Conservation (phyloP, 1,140 invertebrate species). For the Brachionus manjavacas region DNA sequence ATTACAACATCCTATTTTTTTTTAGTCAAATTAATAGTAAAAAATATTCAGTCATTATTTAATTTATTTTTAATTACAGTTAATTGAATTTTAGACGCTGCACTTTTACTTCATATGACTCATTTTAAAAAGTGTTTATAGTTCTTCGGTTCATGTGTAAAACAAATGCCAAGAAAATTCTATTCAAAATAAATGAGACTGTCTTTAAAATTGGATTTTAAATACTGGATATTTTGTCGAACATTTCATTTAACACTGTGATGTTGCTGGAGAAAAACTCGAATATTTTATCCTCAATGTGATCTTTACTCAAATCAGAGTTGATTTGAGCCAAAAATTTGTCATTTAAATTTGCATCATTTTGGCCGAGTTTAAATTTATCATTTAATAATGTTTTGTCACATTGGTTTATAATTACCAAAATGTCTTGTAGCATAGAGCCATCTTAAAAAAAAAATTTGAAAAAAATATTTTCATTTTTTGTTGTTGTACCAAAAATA, state of each 20-base stretch:
- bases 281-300: not conserved
- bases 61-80: too few species aligned
- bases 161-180: too few species aligned
- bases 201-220: not conserved
- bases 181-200: not conserved
- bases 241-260: not conserved
- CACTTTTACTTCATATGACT: too few species aligned
- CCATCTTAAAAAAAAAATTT: not conserved
- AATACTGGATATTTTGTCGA: not conserved
- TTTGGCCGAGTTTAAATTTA: slow-evolving; percentile 10
- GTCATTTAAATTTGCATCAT: not conserved
- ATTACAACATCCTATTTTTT: too few species aligned
- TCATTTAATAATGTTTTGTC: not conserved
- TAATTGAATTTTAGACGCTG: too few species aligned
- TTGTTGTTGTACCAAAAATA: slow-evolving; percentile 8
- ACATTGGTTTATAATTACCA: not conserved
- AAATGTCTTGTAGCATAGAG: not conserved
- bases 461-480: not conserved
- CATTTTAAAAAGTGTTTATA: too few species aligned
- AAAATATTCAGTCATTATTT: too few species aligned
- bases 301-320: not conserved
- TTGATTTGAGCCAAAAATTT: slow-evolving; percentile 5
- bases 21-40: too few species aligned
- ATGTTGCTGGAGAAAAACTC: not conserved
- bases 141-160: too few species aligned